Base-by-base conservation (phyloP, 2,797 vertebrate genomes). In the Avahi laniger region DNA sequence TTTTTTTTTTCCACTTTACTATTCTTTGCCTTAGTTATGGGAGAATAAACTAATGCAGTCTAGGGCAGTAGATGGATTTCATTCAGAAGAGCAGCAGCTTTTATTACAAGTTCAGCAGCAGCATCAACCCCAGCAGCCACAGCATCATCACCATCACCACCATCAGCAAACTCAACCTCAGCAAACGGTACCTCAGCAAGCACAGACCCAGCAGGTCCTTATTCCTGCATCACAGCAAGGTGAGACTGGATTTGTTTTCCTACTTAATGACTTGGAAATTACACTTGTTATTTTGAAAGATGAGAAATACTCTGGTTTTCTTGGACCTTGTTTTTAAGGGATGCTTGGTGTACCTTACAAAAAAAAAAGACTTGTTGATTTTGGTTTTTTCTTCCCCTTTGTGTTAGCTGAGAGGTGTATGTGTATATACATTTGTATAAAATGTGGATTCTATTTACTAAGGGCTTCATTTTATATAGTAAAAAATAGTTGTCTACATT, bases 1-100 rank as follows among this genome's bases (percentile, higher is more conserved):
- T 93, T 41, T 20, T 78, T 83, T 10, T 76, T 24, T 43, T 70
- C 91, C 28, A 95, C 35, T 96, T 96, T 95, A 96, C 75, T 83
- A 93, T 98, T 97, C 93, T 97, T 96, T 96, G 92, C 97, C 63
- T 70, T 97, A 99, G 99, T 99, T 99, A 67, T 99, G 99, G 99
- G 99, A 99, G 98, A 99, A 98, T 98, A 99, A 99, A 95, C 98
- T 99, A 98, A 98, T 99, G 99, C 99, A 99, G 98, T 99, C 99
- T 13, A 99, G 99, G 98, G 99, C 99, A 41, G 99, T 99, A 98
- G 99, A 99, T 97, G 99, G 99, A 95, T 99, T 99, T 99, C 99
- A 99, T 96, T 99, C 99, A 0, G 99, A 99, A 97, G 99, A 99
- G 97, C 99, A 99, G 98, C 99, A 99, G 80, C 99, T 99, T 98